phyloP scores from a whole-genome alignment of 2,797 vertebrate genomes.

The Antrozous pallidus region DNA sequence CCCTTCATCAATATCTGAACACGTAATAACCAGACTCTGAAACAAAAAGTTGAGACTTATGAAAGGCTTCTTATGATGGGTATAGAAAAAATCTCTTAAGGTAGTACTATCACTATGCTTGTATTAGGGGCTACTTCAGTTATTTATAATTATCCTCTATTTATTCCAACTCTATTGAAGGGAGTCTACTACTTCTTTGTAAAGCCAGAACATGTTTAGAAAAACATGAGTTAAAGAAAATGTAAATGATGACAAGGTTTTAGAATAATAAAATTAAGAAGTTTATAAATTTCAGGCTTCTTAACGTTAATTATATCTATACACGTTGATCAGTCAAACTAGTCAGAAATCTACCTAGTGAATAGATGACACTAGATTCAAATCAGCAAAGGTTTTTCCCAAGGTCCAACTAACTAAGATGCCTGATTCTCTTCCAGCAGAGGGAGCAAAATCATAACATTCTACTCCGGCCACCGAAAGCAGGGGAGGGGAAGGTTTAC shows the following conservation, averaged over 20 bases:
- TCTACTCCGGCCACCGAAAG: not conserved
- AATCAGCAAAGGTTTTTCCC: not conserved
- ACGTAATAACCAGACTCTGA: not conserved
- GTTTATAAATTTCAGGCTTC: not conserved
- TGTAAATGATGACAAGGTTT: not conserved
- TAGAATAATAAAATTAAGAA: slow-evolving; percentile 50
- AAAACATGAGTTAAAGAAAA: slow-evolving; percentile 36
- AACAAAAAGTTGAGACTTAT: not conserved
- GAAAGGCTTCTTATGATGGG: not conserved
- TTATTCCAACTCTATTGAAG: not conserved
- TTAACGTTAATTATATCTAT: not conserved
- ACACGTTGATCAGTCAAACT: slow-evolving; percentile 10
- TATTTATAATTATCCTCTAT: not conserved
- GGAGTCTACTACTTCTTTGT: not conserved
- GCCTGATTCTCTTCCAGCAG: slow-evolving; percentile 57
- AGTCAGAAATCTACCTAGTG: not conserved
- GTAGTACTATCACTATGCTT: not conserved
- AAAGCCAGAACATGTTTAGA: slow-evolving; percentile 38
- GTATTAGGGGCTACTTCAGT: not conserved
- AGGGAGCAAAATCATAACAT: slow-evolving; percentile 63
- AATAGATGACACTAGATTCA: not conserved
- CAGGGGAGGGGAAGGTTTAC: not conserved
- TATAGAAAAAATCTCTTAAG: not conserved
- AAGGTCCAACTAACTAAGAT: not conserved
- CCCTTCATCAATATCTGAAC: not conserved